Conservation (phyloP, 2,888 invertebrate genomes). For the Pomacea canaliculata region DNA sequence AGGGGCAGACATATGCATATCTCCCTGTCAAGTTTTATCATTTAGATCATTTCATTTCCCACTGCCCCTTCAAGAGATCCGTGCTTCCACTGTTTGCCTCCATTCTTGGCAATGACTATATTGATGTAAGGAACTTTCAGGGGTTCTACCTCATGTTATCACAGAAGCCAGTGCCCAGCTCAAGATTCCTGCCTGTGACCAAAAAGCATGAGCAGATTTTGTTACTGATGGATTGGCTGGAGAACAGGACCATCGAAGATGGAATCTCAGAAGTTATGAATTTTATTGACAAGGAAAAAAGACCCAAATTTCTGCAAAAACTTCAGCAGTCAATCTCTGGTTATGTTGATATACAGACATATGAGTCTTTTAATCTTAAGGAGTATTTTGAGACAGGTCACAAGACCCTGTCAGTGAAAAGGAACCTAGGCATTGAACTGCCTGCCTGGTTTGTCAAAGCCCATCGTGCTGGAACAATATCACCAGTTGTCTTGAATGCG, state of each 20-base stretch:
- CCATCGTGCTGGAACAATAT: conserved; percentile 76
- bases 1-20: conserved; percentile 1
- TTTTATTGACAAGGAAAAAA: conserved; percentile 44
- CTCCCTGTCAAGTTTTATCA: conserved; percentile 75
- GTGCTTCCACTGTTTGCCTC: conserved; percentile 85
- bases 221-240: conserved; percentile 81
- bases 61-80: conserved; percentile 77
- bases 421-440: conserved; percentile 44
- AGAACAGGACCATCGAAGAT: conserved; percentile 77
- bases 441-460: conserved; percentile 79
- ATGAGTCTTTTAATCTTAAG: conserved; percentile 35
- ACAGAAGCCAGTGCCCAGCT: conserved; percentile 73
- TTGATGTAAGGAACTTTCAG: conserved; percentile 75
- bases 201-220: conserved; percentile 77
- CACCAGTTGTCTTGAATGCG: conserved; percentile 76
- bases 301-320: conserved; percentile 42
- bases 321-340: conserved; percentile 57
- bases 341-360: conserved; percentile 49
- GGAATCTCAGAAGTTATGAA: conserved; percentile 75
- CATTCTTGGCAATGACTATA: conserved; percentile 90
- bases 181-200: conserved; percentile 35
- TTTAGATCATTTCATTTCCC: conserved; percentile 78
- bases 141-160: conserved; percentile 78
- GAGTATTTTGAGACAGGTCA: conserved; percentile 29
- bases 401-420: background rate